Evolutionary conservation across 2,888 invertebrate genomes (phyloP).

Genomic region (Zelleria hepariella): DNA sequence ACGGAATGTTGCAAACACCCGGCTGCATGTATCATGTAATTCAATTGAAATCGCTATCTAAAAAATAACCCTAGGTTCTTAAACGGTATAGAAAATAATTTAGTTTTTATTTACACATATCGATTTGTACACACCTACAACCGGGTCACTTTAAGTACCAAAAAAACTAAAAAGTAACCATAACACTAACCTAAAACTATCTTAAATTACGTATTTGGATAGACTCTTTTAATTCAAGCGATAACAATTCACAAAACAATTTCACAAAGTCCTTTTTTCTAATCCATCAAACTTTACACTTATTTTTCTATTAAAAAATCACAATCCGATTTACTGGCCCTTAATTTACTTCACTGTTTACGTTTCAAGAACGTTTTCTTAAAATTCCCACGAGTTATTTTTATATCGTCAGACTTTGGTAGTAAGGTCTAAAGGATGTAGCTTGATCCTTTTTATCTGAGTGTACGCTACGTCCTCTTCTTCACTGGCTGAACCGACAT

Average conservation of each 20-base stretch:
- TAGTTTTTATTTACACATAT: constrained; percentile 63
- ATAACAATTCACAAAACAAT: constrained; percentile 54
- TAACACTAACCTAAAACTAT: constrained; percentile 31
- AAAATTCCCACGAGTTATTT: constrained; percentile 28
- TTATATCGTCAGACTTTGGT: constrained; percentile 75
- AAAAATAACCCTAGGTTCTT: constrained; percentile 27
- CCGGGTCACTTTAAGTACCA: constrained; percentile 43
- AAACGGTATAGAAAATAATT: constrained; percentile 34
- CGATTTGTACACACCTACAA: constrained; percentile 57
- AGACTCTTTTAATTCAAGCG: constrained; percentile 62
- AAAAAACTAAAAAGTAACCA: constrained; percentile 24
- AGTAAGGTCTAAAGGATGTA: constrained; percentile 76
- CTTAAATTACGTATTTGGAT: constrained; percentile 70
- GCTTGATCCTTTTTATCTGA: constrained; percentile 71
- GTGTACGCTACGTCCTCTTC: constrained; percentile 70
- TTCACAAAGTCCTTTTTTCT: background rate
- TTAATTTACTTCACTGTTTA: constrained; percentile 35
- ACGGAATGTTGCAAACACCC: constrained; percentile 48
- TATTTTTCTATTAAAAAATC: constrained; percentile 48
- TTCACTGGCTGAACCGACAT: constrained; percentile 58
- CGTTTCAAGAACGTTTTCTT: constrained; percentile 22
- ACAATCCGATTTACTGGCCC: constrained; percentile 68
- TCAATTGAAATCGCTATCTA: constrained; percentile 44
- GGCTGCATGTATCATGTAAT: constrained; percentile 35
- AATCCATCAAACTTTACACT: constrained; percentile 20